These are phyloP conservation scores for Melanogrammus aeglefinus DNA, from an alignment of 2,797 vertebrate species.

Conservation along the genomic window DNA sequence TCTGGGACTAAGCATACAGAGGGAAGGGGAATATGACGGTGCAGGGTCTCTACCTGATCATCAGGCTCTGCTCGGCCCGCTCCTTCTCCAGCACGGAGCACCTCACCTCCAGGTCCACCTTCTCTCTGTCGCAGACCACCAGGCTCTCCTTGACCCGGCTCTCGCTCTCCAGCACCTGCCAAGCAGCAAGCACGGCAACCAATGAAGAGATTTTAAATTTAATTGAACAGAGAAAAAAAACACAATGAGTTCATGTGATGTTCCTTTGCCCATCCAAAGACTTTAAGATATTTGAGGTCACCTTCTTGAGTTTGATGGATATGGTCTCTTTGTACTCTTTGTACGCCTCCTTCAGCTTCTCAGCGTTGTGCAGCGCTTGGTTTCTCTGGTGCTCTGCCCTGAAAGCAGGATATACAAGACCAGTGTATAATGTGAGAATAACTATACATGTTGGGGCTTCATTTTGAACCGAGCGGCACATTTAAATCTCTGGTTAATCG, in stretches of 20 bases:
- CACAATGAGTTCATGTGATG: not conserved
- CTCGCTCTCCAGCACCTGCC: slow-evolving; percentile 64
- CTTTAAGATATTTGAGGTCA: slow-evolving; percentile 39
- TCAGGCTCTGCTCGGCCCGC: slow-evolving; percentile 46
- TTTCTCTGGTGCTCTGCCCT: slow-evolving; percentile 90
- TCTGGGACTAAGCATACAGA: no score
- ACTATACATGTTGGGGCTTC: not conserved
- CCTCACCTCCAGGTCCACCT: slow-evolving; percentile 68
- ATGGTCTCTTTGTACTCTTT: slow-evolving; percentile 80
- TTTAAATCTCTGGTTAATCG: not conserved
- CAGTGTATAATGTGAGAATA: not conserved
- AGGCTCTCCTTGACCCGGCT: slow-evolving; percentile 66
- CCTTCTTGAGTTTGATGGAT: slow-evolving; percentile 78
- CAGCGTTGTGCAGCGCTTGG: slow-evolving; percentile 81
- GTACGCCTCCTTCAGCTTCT: slow-evolving; percentile 82
- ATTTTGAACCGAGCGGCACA: not conserved
- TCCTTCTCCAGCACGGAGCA: slow-evolving; percentile 47
- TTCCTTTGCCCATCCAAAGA: not conserved
- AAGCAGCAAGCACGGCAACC: slow-evolving; percentile 19
- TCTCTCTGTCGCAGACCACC: slow-evolving; percentile 72
- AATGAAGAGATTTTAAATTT: not conserved
- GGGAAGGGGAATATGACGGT: not conserved
- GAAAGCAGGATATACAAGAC: slow-evolving; percentile 1
- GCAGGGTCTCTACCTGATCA: slow-evolving; percentile 48
- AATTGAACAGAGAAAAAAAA: not conserved